Percentiles rank a stretch among this genome's conserved stretches.
phyloP scores from a whole-genome alignment of 2,113 vertebrate genomes.

The Elanus axillaris region DNA sequence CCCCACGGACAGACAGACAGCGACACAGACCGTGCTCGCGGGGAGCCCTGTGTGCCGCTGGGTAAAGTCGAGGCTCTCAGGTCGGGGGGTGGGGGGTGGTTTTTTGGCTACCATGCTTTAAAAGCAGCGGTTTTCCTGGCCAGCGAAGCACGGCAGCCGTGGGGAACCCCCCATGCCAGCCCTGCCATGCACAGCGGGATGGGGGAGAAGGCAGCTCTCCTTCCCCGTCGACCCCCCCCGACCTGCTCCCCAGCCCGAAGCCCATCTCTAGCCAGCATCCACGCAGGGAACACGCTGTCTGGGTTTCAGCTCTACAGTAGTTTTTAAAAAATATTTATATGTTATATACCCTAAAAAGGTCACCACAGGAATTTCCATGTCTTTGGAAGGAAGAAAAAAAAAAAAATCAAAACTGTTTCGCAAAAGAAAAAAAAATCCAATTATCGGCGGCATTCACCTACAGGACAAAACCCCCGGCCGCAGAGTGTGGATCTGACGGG shows the following conservation, averaged over 20 bases:
- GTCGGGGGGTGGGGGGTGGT: background rate
- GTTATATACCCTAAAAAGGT: conserved; percentile 44
- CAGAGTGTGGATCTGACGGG: background rate
- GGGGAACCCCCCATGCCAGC: background rate
- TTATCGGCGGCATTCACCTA: background rate
- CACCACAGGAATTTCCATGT: conserved; percentile 61
- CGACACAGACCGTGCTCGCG: background rate
- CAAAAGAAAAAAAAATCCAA: background rate
- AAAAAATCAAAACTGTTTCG: background rate
- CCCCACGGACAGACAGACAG: conserved; percentile 14
- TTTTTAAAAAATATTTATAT: conserved; percentile 56
- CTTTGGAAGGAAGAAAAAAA: conserved; percentile 16
- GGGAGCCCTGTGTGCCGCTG: background rate
- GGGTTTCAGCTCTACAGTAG: conserved; percentile 58
- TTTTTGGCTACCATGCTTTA: background rate
- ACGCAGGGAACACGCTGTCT: background rate
- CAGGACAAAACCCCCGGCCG: background rate
- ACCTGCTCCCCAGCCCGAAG: background rate
- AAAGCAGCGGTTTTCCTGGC: background rate
- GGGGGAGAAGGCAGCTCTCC: background rate
- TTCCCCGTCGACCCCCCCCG: background rate
- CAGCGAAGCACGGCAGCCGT: background rate
- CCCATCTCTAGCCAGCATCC: background rate
- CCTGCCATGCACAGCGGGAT: background rate
- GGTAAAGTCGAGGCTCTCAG: background rate